phyloP scores from a whole-genome alignment of 2,113 vertebrate species.

The Irena cyanogastra region DNA sequence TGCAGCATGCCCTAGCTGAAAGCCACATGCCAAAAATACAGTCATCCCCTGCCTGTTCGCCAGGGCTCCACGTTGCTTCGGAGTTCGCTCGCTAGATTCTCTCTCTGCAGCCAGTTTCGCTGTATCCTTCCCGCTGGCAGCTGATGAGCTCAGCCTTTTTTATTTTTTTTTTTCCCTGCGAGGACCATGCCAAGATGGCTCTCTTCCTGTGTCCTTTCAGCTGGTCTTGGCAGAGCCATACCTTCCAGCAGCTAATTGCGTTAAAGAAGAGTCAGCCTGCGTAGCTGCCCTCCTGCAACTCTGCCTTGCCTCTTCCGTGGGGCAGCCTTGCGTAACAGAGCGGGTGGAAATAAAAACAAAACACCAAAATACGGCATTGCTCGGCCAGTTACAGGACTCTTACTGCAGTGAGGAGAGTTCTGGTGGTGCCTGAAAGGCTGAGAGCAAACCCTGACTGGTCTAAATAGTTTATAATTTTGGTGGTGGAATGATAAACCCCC shows the following conservation, averaged over 20 bases:
- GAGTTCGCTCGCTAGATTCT: not conserved
- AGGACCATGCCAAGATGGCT: conserved; percentile 37
- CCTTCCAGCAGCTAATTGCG: conserved; percentile 22
- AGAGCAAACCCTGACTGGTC: conserved; percentile 8
- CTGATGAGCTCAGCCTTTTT: conserved; percentile 25
- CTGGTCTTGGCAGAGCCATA: conserved; percentile 6
- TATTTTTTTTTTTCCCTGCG: not conserved
- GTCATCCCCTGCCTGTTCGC: not conserved
- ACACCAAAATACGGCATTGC: not conserved
- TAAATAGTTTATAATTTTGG: conserved; percentile 57
- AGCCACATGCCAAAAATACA: not conserved
- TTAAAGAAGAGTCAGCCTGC: not conserved
- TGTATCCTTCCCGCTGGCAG: not conserved
- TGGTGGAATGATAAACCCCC: conserved; percentile 49
- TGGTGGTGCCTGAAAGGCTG: conserved; percentile 38
- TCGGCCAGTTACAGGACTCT: not conserved
- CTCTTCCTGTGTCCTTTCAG: conserved; percentile 37
- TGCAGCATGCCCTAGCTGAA: not conserved
- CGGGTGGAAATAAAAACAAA: not conserved
- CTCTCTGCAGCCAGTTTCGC: not conserved
- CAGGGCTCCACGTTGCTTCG: not conserved
- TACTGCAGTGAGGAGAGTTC: not conserved
- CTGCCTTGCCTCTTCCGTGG: not conserved
- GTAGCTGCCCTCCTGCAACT: not conserved
- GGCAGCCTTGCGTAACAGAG: not conserved